A percentile compares a stretch with the other conserved stretches of the same genome.
phyloP scores from a whole-genome alignment of 2,888 invertebrate species.

The Timema cristinae region DNA sequence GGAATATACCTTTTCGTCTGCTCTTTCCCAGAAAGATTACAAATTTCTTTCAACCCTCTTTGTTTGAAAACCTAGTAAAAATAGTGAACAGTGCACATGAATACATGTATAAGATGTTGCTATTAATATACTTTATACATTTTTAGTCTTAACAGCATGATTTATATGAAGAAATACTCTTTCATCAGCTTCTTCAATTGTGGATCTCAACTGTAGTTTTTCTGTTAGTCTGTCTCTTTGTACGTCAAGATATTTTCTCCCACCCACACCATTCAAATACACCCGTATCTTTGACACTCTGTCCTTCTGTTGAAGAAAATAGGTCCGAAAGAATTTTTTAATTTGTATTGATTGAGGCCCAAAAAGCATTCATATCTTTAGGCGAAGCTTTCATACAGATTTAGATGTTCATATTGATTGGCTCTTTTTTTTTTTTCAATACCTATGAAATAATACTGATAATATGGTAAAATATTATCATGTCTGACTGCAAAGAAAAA shows the following conservation, averaged over 20 bases:
- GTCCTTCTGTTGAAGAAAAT: background rate
- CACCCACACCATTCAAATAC: background rate
- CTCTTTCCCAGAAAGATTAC: background rate
- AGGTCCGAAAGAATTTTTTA: background rate
- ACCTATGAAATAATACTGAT: too few relatives aligned
- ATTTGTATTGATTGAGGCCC: background rate
- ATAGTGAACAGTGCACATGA: background rate
- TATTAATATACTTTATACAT: background rate
- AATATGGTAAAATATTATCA: too few relatives aligned
- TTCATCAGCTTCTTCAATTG: slow-evolving; percentile 6
- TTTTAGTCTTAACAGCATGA: background rate
- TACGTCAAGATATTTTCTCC: background rate
- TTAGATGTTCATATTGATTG: background rate
- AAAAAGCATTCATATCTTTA: background rate
- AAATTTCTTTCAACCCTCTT: background rate
- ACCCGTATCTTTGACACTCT: background rate
- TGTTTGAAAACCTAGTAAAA: background rate
- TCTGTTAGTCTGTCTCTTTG: background rate
- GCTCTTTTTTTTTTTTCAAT: background rate
- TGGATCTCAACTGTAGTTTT: background rate
- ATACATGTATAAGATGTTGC: slow-evolving; percentile 2
- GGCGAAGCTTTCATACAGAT: background rate
- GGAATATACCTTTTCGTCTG: background rate
- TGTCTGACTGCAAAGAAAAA: too few relatives aligned
- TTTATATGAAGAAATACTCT: background rate